These are phyloP conservation scores for Alitta virens DNA, from an alignment of 2,888 invertebrate genomes.

Conservation along the genomic window DNA sequence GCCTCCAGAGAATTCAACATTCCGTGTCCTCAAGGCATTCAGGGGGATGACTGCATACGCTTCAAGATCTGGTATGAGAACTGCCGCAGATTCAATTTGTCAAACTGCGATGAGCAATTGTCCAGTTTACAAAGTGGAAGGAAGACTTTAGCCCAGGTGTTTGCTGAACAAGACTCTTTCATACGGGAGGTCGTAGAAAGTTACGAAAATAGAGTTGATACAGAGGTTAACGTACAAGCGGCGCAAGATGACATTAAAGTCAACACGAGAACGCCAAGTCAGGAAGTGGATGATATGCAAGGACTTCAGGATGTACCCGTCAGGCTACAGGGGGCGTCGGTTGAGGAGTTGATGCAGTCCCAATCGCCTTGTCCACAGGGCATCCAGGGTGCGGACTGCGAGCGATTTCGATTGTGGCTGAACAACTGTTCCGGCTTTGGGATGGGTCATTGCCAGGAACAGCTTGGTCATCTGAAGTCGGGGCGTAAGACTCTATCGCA, in stretches of 20 bases:
- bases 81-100: conserved; percentile 41
- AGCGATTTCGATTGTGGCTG: conserved; percentile 43
- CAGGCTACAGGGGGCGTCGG: neutral
- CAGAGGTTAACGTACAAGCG: neutral
- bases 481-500: conserved; percentile 41
- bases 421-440: conserved; percentile 46
- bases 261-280: neutral
- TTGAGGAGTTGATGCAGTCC: neutral
- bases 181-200: conserved; percentile 28
- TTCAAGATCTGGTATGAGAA: conserved; percentile 48
- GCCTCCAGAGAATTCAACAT: neutral
- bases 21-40: conserved; percentile 42
- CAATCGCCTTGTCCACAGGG: conserved; percentile 44
- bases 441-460: conserved; percentile 37
- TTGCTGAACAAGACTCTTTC: conserved; percentile 43
- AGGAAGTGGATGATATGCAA: conserved; percentile 3
- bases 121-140: conserved; percentile 35
- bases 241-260: neutral
- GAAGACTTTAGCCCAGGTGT: conserved; percentile 40
- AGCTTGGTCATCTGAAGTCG: conserved; percentile 31
- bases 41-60: conserved; percentile 44
- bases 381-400: conserved; percentile 48
- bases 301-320: neutral
- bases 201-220: neutral
- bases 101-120: conserved; percentile 39